These are phyloP conservation scores for Tragelaphus eurycerus DNA, from an alignment of 2,797 vertebrate genomes.

Conservation along the genomic window DNA sequence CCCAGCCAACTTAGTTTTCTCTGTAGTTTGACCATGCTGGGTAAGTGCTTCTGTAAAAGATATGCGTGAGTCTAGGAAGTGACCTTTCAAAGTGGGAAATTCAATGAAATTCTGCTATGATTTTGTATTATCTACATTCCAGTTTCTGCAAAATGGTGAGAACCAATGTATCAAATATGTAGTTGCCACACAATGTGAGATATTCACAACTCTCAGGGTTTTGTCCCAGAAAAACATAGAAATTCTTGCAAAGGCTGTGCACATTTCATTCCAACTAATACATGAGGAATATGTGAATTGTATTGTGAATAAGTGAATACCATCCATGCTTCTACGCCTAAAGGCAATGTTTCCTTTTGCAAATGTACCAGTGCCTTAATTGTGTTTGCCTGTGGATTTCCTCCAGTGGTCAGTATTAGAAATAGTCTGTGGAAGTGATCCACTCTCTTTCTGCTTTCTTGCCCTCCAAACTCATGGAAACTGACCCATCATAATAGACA, in stretches of 20 bases:
- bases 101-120: background rate
- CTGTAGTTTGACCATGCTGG: background rate
- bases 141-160: background rate
- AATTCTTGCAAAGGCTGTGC: background rate
- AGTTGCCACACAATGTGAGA: rapidly evolving
- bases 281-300: background rate
- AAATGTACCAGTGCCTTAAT: background rate
- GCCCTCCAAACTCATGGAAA: background rate
- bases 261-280: background rate
- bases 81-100: background rate
- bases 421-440: rapidly evolving
- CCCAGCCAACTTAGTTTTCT: background rate
- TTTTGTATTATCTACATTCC: background rate
- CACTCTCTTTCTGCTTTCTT: background rate
- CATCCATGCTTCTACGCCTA: background rate
- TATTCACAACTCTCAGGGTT: background rate
- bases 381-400: background rate
- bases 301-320: background rate
- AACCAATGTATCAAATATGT: background rate
- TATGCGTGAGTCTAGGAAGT: background rate
- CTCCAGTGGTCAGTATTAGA: background rate
- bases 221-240: background rate
- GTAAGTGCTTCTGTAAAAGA: background rate
- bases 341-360: background rate
- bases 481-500: background rate